These are phyloP conservation scores for Eupithecia subfuscata DNA, from an alignment of 2,888 invertebrate genomes.

Conservation along the genomic window DNA sequence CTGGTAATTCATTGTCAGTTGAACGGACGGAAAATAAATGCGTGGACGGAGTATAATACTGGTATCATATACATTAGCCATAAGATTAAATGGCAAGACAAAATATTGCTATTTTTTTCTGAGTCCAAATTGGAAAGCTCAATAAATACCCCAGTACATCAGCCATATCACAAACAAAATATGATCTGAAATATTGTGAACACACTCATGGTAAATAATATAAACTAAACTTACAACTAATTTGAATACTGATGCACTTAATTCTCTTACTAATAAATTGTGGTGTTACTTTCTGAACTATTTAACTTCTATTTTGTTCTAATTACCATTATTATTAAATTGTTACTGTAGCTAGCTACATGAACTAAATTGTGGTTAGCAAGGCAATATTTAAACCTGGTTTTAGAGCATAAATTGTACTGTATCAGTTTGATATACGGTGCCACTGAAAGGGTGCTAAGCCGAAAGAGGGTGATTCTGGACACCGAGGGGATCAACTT, in stretches of 20 bases:
- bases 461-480: too few relatives aligned
- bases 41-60: not conserved
- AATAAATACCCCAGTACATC: conserved; percentile 28
- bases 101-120: conserved; percentile 9
- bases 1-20: not conserved
- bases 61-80: not conserved
- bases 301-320: not conserved
- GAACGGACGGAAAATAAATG: not conserved
- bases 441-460: too few relatives aligned
- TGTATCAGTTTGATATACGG: not conserved
- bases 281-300: not conserved
- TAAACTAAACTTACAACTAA: conserved; percentile 36
- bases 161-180: conserved; percentile 27
- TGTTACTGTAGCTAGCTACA: not conserved
- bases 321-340: not conserved
- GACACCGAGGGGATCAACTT: too few relatives aligned
- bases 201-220: conserved; percentile 47
- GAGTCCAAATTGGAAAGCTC: conserved; percentile 28
- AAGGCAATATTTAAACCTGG: not conserved
- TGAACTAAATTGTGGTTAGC: not conserved
- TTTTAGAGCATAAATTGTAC: not conserved
- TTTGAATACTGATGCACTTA: conserved; percentile 38
- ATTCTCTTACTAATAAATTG: conserved; percentile 1
- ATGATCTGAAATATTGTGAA: conserved; percentile 41
- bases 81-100: not conserved